These are phyloP conservation scores for Psittacara wagleri DNA, from an alignment of 2,113 vertebrate genomes.

Conservation along the genomic window DNA sequence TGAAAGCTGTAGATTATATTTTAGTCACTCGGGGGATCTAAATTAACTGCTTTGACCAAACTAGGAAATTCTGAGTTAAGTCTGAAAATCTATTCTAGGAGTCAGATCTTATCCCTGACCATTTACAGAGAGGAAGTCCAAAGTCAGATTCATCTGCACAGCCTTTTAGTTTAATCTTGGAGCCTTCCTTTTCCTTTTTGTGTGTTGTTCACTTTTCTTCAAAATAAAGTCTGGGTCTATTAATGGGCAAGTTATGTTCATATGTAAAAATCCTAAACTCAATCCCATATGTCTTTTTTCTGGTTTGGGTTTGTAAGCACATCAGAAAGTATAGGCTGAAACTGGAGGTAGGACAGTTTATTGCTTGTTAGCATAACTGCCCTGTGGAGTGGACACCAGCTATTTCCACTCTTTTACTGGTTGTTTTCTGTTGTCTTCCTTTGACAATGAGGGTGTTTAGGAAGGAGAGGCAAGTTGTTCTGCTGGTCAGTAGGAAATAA, in stretches of 20 bases:
- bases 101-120: neutral
- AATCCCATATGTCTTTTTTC: neutral
- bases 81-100: neutral
- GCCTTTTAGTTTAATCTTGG: neutral
- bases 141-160: neutral
- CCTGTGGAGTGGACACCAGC: neutral
- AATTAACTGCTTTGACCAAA: slow-evolving; percentile 7
- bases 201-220: neutral
- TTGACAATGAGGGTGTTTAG: neutral
- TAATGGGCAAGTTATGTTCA: neutral
- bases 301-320: neutral
- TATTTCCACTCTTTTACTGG: neutral
- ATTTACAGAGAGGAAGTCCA: neutral
- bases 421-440: neutral
- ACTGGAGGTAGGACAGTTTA: neutral
- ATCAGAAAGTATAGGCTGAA: neutral
- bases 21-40: neutral
- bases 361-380: neutral
- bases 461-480: neutral
- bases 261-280: neutral
- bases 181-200: neutral
- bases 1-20: neutral
- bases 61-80: neutral
- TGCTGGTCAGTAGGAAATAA: neutral
- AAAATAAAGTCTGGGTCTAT: neutral